Base-by-base conservation (phyloP, 2,888 invertebrate genomes). In the Thera obeliscata region DNA sequence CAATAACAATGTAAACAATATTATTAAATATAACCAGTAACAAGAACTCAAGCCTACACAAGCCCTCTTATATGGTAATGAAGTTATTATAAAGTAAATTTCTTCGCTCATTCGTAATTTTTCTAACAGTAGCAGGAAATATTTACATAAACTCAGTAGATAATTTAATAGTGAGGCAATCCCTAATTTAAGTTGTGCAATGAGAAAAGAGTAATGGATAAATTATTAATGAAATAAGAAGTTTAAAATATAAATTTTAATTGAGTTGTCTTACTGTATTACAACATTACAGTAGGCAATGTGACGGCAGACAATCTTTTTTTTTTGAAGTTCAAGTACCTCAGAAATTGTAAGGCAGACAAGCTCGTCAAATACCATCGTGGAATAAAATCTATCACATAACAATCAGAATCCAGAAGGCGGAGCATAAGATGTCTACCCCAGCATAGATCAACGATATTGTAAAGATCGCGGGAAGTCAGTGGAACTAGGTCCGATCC, bases 101-200 rank as follows among this genome's bases (percentile, higher is more conserved):
- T 77, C 56, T 56, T 56, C n/a, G 41, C 85, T 85, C 78, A 78
- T 82, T 78, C 76, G 80, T 83, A 82, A 85, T 86, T 83, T 75
- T 84, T 81, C 79, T 81, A 80, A 88, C 92, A 82, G 93, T 91
- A 90, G 92, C 91, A 85, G 87, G 89, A 87, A 90, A 82, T 85
- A 88, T 88, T 92, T 87, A 85, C 87, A 85, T 85, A 83, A 87
- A 77, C 83, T 81, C 76, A 85, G 80, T 87, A 85, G 91, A 91
- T 90, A 90, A 90, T 91, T 89, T 90, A 91, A 90, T 83, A 89
- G 78, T 74, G 70, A 70, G 60, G 61, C 46, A 55, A 55, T 55
- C 59, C 61, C 67, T 71, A 70, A 70, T 76, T 74, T 71, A 62
- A 74, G 75, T 78, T 79, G 69, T 74, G 77, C 74, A 78, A 77